Evolutionary conservation across 2,113 vertebrate species (phyloP).

Genomic region (Canis aureus): DNA sequence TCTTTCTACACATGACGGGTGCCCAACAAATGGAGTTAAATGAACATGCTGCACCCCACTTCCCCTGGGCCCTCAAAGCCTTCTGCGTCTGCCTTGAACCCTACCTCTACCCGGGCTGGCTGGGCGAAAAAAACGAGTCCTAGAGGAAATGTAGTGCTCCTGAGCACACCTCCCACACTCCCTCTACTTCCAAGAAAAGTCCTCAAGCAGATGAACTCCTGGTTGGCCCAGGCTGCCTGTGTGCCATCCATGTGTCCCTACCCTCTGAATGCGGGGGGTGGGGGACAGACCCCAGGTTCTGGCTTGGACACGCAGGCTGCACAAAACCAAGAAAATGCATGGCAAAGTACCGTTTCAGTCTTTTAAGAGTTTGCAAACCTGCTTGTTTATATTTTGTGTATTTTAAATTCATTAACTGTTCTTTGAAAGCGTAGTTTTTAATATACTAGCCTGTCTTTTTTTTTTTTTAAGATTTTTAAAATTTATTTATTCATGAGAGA

Average conservation of each 20-base stretch:
- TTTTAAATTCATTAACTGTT: background rate
- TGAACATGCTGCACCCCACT: background rate
- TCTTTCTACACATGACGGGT: background rate
- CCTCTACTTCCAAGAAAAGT: background rate
- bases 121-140: background rate
- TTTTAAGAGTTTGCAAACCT: background rate
- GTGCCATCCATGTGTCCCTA: background rate
- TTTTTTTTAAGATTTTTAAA: no score
- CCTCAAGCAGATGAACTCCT: background rate
- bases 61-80: background rate
- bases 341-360: background rate
- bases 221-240: background rate
- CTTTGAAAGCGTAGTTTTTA: background rate
- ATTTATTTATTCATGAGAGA: no score
- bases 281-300: background rate
- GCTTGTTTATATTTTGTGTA: background rate
- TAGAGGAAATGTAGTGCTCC: background rate
- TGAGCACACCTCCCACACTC: no score
- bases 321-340: background rate
- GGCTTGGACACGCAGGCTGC: background rate
- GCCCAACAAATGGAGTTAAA: background rate
- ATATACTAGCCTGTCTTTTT: background rate
- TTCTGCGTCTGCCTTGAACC: background rate
- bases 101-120: background rate
- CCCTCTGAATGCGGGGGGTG: background rate